phyloP scores from a whole-genome alignment of 2,888 invertebrate species.

The Volucella zonaria region DNA sequence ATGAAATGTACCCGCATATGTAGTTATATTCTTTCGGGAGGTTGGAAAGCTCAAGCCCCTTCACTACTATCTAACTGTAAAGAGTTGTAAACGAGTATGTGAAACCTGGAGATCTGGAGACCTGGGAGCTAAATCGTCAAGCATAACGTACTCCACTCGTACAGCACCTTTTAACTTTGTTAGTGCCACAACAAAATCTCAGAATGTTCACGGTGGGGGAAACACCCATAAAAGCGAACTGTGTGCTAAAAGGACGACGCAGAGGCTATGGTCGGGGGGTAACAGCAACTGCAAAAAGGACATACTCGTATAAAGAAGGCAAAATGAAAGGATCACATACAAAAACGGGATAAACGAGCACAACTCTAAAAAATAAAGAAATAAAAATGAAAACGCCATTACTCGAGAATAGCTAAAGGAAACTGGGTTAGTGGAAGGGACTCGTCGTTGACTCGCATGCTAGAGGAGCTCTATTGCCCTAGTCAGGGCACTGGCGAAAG shows the following conservation, averaged over 20 bases:
- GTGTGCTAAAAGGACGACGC: background rate
- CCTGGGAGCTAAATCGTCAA: conserved; percentile 44
- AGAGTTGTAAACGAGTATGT: background rate
- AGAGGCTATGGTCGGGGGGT: background rate
- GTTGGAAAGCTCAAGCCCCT: too few species aligned
- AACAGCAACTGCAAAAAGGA: background rate
- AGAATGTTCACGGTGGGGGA: conserved; percentile 39
- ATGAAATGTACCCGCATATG: background rate
- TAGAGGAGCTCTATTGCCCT: conserved; percentile 53
- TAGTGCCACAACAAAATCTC: conserved; percentile 65
- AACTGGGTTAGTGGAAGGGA: conserved; percentile 71
- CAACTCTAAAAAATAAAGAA: conserved; percentile 2
- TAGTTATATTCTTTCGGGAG: background rate
- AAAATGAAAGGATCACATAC: conserved; percentile 47
- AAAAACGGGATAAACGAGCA: conserved; percentile 31
- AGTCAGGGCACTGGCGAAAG: conserved; percentile 41
- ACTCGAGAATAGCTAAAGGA: conserved; percentile 47
- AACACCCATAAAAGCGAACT: conserved; percentile 18
- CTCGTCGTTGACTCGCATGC: conserved; percentile 28
- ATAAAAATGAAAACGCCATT: conserved; percentile 19
- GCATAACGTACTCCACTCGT: conserved; percentile 14
- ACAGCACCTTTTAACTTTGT: conserved; percentile 56
- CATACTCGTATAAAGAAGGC: conserved; percentile 2
- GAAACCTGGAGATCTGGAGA: conserved; percentile 11
- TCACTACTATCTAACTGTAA: too few species aligned